A percentile compares a stretch with the other conserved stretches of the same genome.
These are phyloP conservation scores for Megaleporinus macrocephalus DNA, from an alignment of 2,113 vertebrate genomes.

Conservation along the genomic window DNA sequence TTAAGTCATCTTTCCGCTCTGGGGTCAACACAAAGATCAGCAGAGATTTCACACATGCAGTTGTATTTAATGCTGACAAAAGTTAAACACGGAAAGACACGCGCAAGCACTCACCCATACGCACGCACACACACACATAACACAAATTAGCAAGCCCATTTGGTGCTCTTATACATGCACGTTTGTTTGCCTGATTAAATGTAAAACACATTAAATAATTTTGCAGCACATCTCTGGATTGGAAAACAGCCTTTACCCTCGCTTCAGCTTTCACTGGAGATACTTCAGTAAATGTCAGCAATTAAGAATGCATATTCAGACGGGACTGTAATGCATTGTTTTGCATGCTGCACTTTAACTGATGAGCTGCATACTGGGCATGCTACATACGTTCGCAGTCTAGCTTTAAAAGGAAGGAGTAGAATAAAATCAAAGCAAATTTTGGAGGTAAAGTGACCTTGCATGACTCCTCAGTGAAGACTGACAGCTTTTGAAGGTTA, in stretches of 20 bases:
- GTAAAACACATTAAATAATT: constrained; percentile 28
- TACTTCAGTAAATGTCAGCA: constrained; percentile 27
- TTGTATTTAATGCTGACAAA: constrained; percentile 16
- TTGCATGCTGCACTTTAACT: constrained; percentile 39
- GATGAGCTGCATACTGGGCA: background rate
- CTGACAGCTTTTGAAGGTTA: constrained; percentile 45
- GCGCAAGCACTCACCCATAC: background rate
- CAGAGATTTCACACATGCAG: constrained; percentile 24
- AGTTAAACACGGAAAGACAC: background rate
- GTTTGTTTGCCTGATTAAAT: constrained; percentile 25
- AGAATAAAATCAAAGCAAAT: constrained; percentile 11
- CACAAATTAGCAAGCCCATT: constrained; percentile 4
- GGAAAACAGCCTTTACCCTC: background rate
- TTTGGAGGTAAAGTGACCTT: constrained; percentile 38
- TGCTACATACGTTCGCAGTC: background rate
- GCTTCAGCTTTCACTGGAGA: background rate
- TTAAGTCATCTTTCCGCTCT: constrained; percentile 30
- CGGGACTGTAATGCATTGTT: constrained; percentile 23
- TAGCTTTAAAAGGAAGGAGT: background rate
- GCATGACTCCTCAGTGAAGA: constrained; percentile 15
- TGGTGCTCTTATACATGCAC: constrained; percentile 7
- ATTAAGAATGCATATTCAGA: constrained; percentile 29
- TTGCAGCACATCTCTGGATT: background rate
- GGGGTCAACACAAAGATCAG: constrained; percentile 14
- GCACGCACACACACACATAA: background rate